Conservation (phyloP, 2,797 vertebrate genomes). For the Sebastes jordani region DNA sequence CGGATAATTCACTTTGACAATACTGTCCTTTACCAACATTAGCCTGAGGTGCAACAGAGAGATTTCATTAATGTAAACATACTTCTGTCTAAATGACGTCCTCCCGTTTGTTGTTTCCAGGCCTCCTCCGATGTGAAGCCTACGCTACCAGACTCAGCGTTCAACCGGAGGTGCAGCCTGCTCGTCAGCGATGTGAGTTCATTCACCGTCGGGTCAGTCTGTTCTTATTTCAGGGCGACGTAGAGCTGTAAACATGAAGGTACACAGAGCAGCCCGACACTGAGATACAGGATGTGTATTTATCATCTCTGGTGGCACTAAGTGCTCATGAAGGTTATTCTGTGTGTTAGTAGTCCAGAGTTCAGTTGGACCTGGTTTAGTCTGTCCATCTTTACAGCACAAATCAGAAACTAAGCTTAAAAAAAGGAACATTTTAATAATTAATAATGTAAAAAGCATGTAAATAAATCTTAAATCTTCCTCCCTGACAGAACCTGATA, state of each 20-base stretch:
- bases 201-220: background rate
- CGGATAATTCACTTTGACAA: background rate
- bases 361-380: no score
- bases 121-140: conserved; percentile 24
- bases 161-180: conserved; percentile 73
- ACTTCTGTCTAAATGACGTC: no score
- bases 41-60: background rate
- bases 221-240: background rate
- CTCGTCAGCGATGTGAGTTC: conserved; percentile 66
- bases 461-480: background rate
- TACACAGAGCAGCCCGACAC: no score
- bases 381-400: background rate
- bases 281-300: no score
- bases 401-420: background rate
- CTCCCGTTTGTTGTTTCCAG: conserved; percentile 24
- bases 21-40: background rate
- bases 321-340: no score
- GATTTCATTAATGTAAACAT: background rate
- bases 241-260: no score
- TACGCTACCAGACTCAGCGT: conserved; percentile 51
- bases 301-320: no score
- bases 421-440: background rate
- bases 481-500: background rate
- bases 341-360: no score
- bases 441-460: background rate